Conservation (phyloP, 2,888 invertebrate species). For the Xestia c-nigrum region DNA sequence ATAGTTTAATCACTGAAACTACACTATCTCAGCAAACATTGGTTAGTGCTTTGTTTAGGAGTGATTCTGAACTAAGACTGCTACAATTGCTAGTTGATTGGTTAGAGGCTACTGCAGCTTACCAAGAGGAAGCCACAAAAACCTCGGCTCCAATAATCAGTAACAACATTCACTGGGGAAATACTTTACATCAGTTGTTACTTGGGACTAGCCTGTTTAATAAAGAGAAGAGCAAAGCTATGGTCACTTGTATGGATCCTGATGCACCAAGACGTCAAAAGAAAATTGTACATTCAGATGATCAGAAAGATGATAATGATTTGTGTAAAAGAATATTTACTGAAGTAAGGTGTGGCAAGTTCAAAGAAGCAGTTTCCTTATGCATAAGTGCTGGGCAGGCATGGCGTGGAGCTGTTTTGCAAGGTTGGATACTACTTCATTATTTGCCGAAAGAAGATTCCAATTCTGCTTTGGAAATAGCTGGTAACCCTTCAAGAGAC, state of each 20-base stretch:
- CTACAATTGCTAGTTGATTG: constrained; percentile 97
- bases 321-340: constrained; percentile 92
- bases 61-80: constrained; percentile 91
- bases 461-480: constrained; percentile 90
- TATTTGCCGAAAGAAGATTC: constrained; percentile 94
- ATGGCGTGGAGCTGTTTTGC: constrained; percentile 97
- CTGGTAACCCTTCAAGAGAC: constrained; percentile 96
- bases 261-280: constrained; percentile 96
- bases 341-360: constrained; percentile 96
- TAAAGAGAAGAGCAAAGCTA: constrained; percentile 83
- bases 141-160: constrained; percentile 84
- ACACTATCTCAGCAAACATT: constrained; percentile 84
- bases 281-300: constrained; percentile 95
- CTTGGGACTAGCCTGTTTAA: constrained; percentile 87
- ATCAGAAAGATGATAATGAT: constrained; percentile 93
- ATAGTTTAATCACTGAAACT: constrained; percentile 82
- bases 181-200: constrained; percentile 95
- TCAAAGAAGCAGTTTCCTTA: constrained; percentile 95
- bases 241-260: constrained; percentile 95
- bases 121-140: constrained; percentile 92
- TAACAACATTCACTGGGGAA: constrained; percentile 96
- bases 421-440: constrained; percentile 97
- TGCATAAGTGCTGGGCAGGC: constrained; percentile 97
- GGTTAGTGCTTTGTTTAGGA: constrained; percentile 83
- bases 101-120: constrained; percentile 96